Conservation (phyloP, 2,113 vertebrate species). For the Harpagus bidentatus region DNA sequence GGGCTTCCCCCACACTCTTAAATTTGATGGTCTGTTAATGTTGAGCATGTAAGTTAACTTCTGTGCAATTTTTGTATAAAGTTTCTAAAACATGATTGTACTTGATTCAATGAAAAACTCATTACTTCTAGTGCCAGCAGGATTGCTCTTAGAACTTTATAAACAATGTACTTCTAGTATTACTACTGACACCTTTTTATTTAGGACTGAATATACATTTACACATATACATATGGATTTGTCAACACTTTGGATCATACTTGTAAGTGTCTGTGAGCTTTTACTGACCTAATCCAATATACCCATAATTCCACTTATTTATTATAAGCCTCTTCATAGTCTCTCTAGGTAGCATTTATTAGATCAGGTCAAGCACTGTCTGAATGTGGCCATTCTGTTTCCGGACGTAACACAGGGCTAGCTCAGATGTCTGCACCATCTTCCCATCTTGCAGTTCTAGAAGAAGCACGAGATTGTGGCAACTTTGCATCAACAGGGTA, state of each 20-base stretch:
- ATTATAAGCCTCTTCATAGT: background rate
- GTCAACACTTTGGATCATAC: background rate
- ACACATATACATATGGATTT: background rate
- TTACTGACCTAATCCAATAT: background rate
- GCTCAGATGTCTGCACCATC: background rate
- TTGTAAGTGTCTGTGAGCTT: background rate
- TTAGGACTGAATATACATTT: background rate
- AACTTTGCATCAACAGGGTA: background rate
- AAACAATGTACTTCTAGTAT: background rate
- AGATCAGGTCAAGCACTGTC: background rate
- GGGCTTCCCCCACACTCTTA: background rate
- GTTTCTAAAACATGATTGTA: background rate
- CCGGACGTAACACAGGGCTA: background rate
- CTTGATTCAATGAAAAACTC: background rate
- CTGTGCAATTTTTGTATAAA: background rate
- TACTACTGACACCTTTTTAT: background rate
- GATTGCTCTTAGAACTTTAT: background rate
- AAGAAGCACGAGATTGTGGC: background rate
- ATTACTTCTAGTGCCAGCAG: background rate
- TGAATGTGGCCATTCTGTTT: background rate
- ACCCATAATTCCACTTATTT: background rate
- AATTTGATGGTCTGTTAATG: background rate
- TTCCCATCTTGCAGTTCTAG: background rate
- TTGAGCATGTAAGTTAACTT: background rate
- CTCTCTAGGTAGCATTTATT: background rate